Evolutionary conservation across 2,113 vertebrate genomes (phyloP).

Genomic region (Raja brachyura): DNA sequence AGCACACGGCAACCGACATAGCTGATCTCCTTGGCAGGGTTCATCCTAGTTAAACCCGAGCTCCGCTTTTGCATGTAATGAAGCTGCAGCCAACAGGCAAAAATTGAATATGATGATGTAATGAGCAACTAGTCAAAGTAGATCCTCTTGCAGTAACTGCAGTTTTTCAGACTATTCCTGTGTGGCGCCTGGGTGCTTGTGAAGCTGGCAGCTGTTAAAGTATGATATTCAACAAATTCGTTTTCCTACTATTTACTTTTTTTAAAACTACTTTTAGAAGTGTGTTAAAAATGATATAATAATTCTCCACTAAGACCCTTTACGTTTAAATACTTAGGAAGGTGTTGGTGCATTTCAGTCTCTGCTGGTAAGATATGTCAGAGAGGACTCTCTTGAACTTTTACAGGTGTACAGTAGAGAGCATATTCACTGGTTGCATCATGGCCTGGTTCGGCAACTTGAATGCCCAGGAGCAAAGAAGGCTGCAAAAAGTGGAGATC

Average conservation of each 20-base stretch:
- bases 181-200: background rate
- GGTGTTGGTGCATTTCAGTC: background rate
- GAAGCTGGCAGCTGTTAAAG: background rate
- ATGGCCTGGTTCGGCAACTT: too few relatives aligned
- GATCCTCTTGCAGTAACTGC: background rate
- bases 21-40: background rate
- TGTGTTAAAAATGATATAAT: background rate
- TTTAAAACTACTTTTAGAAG: background rate
- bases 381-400: too few relatives aligned
- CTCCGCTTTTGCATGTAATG: background rate
- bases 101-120: conserved; percentile 24
- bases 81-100: conserved; percentile 1
- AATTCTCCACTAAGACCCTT: background rate
- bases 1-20: background rate
- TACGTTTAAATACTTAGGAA: background rate
- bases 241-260: background rate
- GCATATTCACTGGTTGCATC: too few relatives aligned
- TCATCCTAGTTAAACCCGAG: conserved; percentile 21
- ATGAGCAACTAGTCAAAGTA: conserved; percentile 19
- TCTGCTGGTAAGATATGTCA: background rate
- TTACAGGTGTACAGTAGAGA: too few relatives aligned
- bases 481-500: too few relatives aligned
- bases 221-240: conserved; percentile 17
- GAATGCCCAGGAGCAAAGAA: too few relatives aligned
- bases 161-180: background rate